These are phyloP conservation scores for Drosophila sproati DNA, from an alignment of 1,140 invertebrate species.

Conservation along the genomic window DNA sequence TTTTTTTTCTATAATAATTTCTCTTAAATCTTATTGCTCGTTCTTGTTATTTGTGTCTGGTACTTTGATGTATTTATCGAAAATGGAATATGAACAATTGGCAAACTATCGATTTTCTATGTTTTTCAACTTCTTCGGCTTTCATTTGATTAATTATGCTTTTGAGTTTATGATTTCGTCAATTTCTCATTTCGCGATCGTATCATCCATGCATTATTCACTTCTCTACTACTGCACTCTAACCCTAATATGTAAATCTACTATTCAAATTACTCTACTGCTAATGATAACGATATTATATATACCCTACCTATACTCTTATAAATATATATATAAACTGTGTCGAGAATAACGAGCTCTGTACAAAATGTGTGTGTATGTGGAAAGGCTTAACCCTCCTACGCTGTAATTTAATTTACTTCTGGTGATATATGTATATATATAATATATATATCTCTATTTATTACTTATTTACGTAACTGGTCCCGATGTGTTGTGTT, in stretches of 20 bases:
- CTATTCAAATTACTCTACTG: slow-evolving; percentile 19
- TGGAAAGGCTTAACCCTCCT: background rate
- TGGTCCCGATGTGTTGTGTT: background rate
- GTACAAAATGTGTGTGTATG: slow-evolving; percentile 23
- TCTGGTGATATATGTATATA: background rate
- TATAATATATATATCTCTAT: slow-evolving; percentile 28
- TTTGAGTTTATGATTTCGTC: slow-evolving; percentile 24
- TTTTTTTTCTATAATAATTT: slow-evolving; percentile 6
- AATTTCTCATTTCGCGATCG: slow-evolving; percentile 57
- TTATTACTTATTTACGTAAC: slow-evolving; percentile 23
- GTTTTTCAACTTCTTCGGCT: slow-evolving; percentile 15
- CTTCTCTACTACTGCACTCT: slow-evolving; percentile 34
- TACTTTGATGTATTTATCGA: slow-evolving; percentile 24
- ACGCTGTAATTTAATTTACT: background rate
- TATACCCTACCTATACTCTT: slow-evolving; percentile 8
- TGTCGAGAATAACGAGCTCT: slow-evolving; percentile 14
- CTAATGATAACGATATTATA: slow-evolving; percentile 29
- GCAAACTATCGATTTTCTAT: slow-evolving; percentile 19
- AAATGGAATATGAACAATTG: slow-evolving; percentile 29
- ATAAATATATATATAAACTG: slow-evolving; percentile 28
- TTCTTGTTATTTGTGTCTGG: slow-evolving; percentile 52
- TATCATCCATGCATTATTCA: slow-evolving; percentile 74
- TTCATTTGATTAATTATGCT: slow-evolving; percentile 46
- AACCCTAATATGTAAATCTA: background rate
- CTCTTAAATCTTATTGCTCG: slow-evolving; percentile 43